Conservation (phyloP, 2,797 vertebrate species). For the Paguma larvata region DNA sequence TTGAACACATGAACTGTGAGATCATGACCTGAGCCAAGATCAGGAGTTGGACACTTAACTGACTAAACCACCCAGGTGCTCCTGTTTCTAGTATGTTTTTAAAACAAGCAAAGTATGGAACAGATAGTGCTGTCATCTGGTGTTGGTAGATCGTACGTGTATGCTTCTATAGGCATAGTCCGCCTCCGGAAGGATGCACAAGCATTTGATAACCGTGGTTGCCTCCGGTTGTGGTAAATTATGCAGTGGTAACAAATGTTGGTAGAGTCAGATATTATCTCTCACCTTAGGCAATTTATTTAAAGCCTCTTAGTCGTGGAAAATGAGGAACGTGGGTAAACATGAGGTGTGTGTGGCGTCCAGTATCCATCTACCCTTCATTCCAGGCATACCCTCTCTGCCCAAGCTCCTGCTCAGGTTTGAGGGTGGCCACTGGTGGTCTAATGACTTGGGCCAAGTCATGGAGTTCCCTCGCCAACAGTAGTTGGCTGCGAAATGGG, state of each 20-base stretch:
- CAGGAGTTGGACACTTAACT: too few relatives aligned
- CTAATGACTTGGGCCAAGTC: not conserved
- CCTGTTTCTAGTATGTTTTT: not conserved
- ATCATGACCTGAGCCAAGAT: too few relatives aligned
- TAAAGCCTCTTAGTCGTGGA: not conserved
- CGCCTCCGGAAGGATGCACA: not conserved
- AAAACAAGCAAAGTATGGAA: not conserved
- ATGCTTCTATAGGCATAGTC: not conserved
- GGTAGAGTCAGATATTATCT: not conserved
- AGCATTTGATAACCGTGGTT: not conserved
- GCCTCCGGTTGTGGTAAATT: not conserved
- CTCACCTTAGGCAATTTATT: slow-evolving; percentile 18
- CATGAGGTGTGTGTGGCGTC: not conserved
- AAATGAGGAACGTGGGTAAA: not conserved
- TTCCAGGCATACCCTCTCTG: not conserved
- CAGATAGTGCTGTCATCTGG: not conserved
- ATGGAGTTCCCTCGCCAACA: not conserved
- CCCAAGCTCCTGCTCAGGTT: not conserved
- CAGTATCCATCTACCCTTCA: not conserved
- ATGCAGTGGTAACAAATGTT: not conserved
- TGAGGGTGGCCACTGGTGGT: not conserved
- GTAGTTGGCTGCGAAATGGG: not conserved
- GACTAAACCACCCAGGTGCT: too few relatives aligned
- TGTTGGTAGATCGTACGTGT: not conserved
- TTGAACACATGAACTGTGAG: too few relatives aligned